Percentiles rank a stretch among this genome's conserved stretches.
Conservation (phyloP, 2,888 invertebrate species). For the Craniophora ligustri region DNA sequence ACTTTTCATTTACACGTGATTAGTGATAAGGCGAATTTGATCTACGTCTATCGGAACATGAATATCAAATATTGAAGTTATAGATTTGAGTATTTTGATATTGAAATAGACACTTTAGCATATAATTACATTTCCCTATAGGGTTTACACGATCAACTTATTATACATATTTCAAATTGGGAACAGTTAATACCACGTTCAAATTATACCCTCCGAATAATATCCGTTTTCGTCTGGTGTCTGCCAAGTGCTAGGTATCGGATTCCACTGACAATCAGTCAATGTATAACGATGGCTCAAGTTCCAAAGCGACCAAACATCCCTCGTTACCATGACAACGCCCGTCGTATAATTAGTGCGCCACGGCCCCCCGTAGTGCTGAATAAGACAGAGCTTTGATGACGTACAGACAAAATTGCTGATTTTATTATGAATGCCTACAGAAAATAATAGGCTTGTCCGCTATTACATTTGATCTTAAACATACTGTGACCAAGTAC, state of each 20-base stretch:
- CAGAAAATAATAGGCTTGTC: too few species aligned
- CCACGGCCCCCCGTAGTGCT: constrained; percentile 15
- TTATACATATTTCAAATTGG: too few species aligned
- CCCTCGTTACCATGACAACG: constrained; percentile 30
- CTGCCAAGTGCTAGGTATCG: neutral
- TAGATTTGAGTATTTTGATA: too few species aligned
- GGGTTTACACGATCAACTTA: too few species aligned
- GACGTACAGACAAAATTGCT: constrained; percentile 39
- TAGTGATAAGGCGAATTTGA: too few species aligned
- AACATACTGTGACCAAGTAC: too few species aligned
- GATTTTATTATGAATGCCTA: constrained; percentile 44
- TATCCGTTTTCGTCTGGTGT: constrained; percentile 8
- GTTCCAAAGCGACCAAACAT: constrained; percentile 29
- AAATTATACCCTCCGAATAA: constrained; percentile 7
- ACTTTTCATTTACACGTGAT: too few species aligned
- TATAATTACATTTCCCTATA: too few species aligned
- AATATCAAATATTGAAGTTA: too few species aligned
- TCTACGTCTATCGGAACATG: too few species aligned
- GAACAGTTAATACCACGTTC: neutral
- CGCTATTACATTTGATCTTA: too few species aligned
- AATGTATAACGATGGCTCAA: constrained; percentile 10
- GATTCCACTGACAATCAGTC: neutral
- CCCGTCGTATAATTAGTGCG: constrained; percentile 16
- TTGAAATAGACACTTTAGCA: too few species aligned
- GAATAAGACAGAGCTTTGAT: constrained; percentile 43